Conservation (phyloP, 2,888 invertebrate genomes). For the Calameuta pallipes region DNA sequence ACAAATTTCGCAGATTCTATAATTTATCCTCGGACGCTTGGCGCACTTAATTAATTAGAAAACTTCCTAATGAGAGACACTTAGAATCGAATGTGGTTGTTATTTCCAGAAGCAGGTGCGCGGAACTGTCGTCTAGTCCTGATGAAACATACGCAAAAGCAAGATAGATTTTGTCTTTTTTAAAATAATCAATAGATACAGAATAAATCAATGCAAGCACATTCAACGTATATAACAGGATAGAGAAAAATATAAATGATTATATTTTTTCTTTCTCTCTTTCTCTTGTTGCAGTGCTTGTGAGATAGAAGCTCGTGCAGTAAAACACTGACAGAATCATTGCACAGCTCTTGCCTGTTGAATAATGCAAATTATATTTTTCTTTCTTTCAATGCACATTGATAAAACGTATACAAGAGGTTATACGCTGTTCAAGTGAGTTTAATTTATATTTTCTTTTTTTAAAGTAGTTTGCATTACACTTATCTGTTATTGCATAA, state of each 20-base stretch:
- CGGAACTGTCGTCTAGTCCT: conserved; percentile 63
- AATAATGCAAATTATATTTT: not conserved
- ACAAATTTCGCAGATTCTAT: not conserved
- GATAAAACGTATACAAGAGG: not conserved
- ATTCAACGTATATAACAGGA: not conserved
- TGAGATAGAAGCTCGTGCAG: not conserved
- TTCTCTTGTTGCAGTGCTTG: not conserved
- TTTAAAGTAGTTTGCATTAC: not conserved
- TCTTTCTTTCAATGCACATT: not conserved
- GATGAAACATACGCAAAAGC: conserved; percentile 48
- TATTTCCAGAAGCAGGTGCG: conserved; percentile 62
- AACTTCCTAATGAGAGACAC: conserved; percentile 3
- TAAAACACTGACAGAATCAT: not conserved
- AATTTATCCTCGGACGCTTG: too few relatives aligned
- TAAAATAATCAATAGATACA: not conserved
- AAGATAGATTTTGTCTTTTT: conserved; percentile 12
- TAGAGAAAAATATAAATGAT: not conserved
- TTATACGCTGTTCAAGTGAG: not conserved
- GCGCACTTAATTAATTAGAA: not conserved
- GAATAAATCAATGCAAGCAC: not conserved
- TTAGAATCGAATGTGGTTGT: conserved; percentile 65
- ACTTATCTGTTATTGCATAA: not conserved
- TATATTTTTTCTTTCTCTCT: not conserved
- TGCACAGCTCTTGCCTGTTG: not conserved
- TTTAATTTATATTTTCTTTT: not conserved